Conservation (phyloP, 2,113 vertebrate genomes). For the Brachypteracias leptosomus region DNA sequence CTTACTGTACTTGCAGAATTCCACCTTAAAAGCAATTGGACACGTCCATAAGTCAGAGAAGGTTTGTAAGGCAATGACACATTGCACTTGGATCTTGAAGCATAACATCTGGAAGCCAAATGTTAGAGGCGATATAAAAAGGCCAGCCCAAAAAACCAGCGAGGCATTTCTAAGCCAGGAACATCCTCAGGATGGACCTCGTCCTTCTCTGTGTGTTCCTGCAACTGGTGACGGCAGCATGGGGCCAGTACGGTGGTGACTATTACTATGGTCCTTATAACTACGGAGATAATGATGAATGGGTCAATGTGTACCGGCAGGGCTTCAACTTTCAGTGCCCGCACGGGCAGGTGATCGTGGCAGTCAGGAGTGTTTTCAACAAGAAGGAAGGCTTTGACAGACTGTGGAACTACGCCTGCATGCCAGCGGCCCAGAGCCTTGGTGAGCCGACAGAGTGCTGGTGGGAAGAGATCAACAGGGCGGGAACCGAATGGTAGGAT, state of each 20-base stretch:
- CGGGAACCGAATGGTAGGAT: slow-evolving; percentile 91
- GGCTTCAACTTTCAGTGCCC: slow-evolving; percentile 97
- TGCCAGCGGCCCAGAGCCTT: slow-evolving; percentile 82
- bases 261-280: slow-evolving; percentile 74
- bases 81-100: slow-evolving; percentile 77
- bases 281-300: slow-evolving; percentile 83
- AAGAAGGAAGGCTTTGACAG: slow-evolving; percentile 90
- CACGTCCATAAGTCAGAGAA: slow-evolving; percentile 33
- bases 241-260: slow-evolving; percentile 74
- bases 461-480: slow-evolving; percentile 97
- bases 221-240: slow-evolving; percentile 70
- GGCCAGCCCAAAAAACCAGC: slow-evolving; percentile 60
- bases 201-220: slow-evolving; percentile 71
- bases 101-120: slow-evolving; percentile 93
- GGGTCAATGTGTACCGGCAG: slow-evolving; percentile 90
- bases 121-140: slow-evolving; percentile 78
- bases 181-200: slow-evolving; percentile 77
- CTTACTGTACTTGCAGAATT: slow-evolving; percentile 51
- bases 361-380: slow-evolving; percentile 88
- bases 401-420: slow-evolving; percentile 92
- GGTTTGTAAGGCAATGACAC: slow-evolving; percentile 79
- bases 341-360: slow-evolving; percentile 89
- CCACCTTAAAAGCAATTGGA: slow-evolving; percentile 79
- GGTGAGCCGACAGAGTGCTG: slow-evolving; percentile 94
- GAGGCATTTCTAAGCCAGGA: slow-evolving; percentile 54